These are phyloP conservation scores for Pao palembangensis DNA, from an alignment of 2,113 vertebrate genomes.

Conservation along the genomic window DNA sequence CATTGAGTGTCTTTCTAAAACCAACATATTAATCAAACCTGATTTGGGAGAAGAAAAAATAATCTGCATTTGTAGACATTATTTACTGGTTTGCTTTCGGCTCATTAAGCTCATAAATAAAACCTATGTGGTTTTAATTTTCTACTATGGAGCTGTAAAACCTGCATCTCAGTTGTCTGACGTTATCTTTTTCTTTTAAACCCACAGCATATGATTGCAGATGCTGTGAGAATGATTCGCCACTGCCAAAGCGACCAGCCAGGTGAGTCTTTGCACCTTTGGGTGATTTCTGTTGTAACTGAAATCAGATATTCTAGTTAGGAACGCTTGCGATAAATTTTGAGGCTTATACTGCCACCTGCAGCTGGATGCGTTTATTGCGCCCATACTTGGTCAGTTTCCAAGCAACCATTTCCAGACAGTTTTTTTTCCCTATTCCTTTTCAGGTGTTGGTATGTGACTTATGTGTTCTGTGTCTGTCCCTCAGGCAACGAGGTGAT, in stretches of 20 bases:
- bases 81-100: too few species aligned
- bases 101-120: background rate
- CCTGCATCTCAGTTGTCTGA: background rate
- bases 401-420: slow-evolving; percentile 62
- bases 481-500: slow-evolving; percentile 82
- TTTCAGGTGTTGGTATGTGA: background rate
- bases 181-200: slow-evolving; percentile 12
- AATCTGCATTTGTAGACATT: too few species aligned
- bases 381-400: slow-evolving; percentile 37
- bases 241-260: slow-evolving; percentile 92
- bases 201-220: slow-evolving; percentile 92
- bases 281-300: background rate
- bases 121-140: background rate
- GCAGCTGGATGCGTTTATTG: slow-evolving; percentile 23
- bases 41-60: too few species aligned
- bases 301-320: background rate
- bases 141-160: background rate
- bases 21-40: too few species aligned
- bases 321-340: background rate
- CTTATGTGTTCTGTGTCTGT: slow-evolving; percentile 13
- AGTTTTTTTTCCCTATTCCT: background rate
- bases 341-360: slow-evolving; percentile 28
- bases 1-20: too few species aligned
- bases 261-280: slow-evolving; percentile 68
- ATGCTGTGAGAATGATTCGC: slow-evolving; percentile 91